Percentiles rank a stretch among this genome's conserved stretches.
phyloP scores from a whole-genome alignment of 2,113 vertebrate species.

The Alligator sinensis region DNA sequence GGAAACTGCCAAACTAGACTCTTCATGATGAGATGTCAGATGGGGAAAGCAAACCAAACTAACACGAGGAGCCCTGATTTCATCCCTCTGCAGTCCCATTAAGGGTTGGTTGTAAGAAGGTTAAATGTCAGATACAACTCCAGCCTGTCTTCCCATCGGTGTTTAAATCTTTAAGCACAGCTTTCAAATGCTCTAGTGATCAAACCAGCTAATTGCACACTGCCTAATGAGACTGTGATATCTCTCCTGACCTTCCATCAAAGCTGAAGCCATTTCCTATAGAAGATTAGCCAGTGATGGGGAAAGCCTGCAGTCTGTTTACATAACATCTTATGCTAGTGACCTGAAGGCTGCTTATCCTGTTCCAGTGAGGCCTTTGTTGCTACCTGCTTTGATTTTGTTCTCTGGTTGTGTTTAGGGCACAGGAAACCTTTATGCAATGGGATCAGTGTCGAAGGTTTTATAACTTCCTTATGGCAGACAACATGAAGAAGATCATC shows the following conservation, averaged over 20 bases:
- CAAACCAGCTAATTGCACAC: conserved; percentile 6
- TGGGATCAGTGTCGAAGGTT: conserved; percentile 98
- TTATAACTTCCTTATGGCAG: conserved; percentile 99
- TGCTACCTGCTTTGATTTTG: conserved; percentile 42
- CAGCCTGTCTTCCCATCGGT: background rate
- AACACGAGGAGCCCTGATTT: background rate
- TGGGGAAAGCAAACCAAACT: background rate
- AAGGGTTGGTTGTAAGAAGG: background rate
- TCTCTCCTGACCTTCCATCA: background rate
- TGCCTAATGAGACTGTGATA: conserved; percentile 34
- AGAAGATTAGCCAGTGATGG: conserved; percentile 24
- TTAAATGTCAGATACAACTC: background rate
- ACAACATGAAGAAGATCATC: conserved; percentile 99
- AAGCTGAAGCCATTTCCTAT: conserved; percentile 31
- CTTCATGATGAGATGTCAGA: background rate
- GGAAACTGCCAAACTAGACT: background rate
- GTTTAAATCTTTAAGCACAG: conserved; percentile 40
- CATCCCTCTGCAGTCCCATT: background rate
- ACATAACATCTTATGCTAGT: background rate
- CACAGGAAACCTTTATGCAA: conserved; percentile 98
- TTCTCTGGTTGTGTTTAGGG: conserved; percentile 78
- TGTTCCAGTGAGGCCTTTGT: background rate
- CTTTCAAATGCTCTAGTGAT: conserved; percentile 33
- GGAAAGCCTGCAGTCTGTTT: conserved; percentile 31
- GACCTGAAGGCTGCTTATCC: conserved; percentile 20